Base-by-base conservation (phyloP, 2,888 invertebrate genomes). In the Pseudoips prasinana region DNA sequence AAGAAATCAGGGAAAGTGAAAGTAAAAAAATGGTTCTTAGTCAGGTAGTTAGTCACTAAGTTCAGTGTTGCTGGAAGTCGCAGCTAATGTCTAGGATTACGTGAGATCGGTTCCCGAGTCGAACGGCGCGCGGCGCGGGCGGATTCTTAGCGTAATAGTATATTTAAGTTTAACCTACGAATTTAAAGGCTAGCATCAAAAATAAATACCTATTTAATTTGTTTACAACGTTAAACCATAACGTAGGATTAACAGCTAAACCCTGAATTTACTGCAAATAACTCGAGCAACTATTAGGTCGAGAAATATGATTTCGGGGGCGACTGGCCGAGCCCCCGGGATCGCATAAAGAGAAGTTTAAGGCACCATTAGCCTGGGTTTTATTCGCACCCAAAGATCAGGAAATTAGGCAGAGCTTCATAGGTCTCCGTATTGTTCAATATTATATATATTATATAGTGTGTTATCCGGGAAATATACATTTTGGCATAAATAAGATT, bases 281-380 rank as follows among this genome's bases (percentile, higher is more conserved):
- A 68, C 58, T 59, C 48, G 32, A 48, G 42, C 42, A 51, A 60
- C 63, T 67, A 62, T 69, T 60, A 58, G 57, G 56, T 33, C 43
- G 54, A 58, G 64, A 70, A 69, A 73, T 71, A 74, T 74, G 68
- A 73, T 67, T 65, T 66, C 56, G 57, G 53, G 59, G 53, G 44
- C 37, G 14, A 14, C 14, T 14, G 14, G 3, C 3, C 25, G 36
- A 33, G 34, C 51, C 61, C 57, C 48, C 63, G 72, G 66, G 67
- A 65, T 64, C 64, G 63, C 68, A 70, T 71, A 71, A 70, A 63
- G 69, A 57, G 64, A 61, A 65, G 55, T 61, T 64, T 58, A 55
- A 61, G 64, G 35, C 48, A 40, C 63, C 42, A 63, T 63, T 63
- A 67, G 60, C 52, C 52, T 35, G 42, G 34, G 61, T 58, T 68